These are phyloP conservation scores for Halocynthia roretzi DNA, from an alignment of 23 tunicate genomes.

Conservation along the genomic window DNA sequence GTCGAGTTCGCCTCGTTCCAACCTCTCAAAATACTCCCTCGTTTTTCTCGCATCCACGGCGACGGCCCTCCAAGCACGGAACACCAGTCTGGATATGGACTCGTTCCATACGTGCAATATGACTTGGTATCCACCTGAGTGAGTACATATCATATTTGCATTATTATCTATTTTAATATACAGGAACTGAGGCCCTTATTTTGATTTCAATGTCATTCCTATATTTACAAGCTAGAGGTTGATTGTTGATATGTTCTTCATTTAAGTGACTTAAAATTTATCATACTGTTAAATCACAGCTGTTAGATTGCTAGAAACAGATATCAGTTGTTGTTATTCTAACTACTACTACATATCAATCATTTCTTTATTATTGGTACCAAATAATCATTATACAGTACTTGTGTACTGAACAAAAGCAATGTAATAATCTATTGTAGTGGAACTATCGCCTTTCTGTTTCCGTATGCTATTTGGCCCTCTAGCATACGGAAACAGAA, in stretches of 20 bases:
- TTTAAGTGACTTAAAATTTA: neutral
- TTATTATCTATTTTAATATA: neutral
- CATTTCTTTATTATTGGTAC: no score
- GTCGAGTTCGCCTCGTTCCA: slow-evolving; percentile 87
- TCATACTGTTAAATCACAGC: neutral
- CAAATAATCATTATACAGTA: no score
- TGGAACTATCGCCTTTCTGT: no score
- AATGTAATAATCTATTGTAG: no score
- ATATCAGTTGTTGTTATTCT: neutral
- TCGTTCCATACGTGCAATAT: slow-evolving; percentile 41
- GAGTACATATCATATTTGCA: neutral
- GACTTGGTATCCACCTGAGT: slow-evolving; percentile 56
- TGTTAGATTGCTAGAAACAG: slow-evolving; percentile 1
- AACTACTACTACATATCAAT: no score
- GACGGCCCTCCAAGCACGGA: slow-evolving; percentile 70
- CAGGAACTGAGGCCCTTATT: no score
- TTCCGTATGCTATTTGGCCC: no score
- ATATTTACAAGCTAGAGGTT: no score
- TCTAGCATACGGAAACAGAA: no score
- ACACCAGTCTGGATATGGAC: slow-evolving; percentile 46
- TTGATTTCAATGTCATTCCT: no score
- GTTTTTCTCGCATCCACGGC: slow-evolving; percentile 80
- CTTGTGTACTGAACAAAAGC: no score
- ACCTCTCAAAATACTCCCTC: slow-evolving; percentile 82
- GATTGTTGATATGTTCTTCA: no score